Evolutionary conservation across 2,888 invertebrate species (phyloP), one percentile per base, ranked within the genome.

Genomic region (Erebia epiphron): DNA sequence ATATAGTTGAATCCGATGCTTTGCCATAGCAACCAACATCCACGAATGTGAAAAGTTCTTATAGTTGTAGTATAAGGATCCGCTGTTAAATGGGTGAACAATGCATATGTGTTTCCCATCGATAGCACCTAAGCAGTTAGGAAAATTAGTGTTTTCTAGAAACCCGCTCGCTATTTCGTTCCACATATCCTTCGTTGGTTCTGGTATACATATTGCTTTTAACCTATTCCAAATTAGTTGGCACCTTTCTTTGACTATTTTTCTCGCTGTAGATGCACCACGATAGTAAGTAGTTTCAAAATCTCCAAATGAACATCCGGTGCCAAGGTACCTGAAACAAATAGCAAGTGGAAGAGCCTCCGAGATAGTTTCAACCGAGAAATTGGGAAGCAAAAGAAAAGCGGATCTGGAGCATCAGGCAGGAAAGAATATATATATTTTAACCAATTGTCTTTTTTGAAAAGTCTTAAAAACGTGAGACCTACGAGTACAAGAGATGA

Each of bases 221-320:
- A 50, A 50, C 50, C 50, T 50, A 13, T 50, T 50, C 73, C 73
- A 71, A 14, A 67, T 43, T 67, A 60, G 61, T 74, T 72, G 62
- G 68, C 72, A 70, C 60, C 68, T 68, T 68, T 74, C 66, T 63
- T 68, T 68, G 65, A 72, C 66, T 71, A 72, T 74, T 18, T 68
- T 68, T 65, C 71, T 71, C 62, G 66, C 66, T 65, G 72, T 74
- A 46, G 72, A 68, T 68, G 68, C 68, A 70, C 70, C 72, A 58
- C 69, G 68, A 70, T 72, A 65, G 61, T 70, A 72, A 68, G 68
- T 63, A 68, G 72, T 70, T 62, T 74, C 70, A 62, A 74, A 66
- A 72, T 74, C 72, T 68, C 62, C 68, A 70, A 74, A 74, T 71
- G 74, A 72, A 74, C 74, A 74, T 52, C 72, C 74, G 70, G 74